Evolutionary conservation across 2,888 invertebrate species (phyloP), one percentile per base, ranked within the genome.

Genomic region (Ichneumoninae sp.): DNA sequence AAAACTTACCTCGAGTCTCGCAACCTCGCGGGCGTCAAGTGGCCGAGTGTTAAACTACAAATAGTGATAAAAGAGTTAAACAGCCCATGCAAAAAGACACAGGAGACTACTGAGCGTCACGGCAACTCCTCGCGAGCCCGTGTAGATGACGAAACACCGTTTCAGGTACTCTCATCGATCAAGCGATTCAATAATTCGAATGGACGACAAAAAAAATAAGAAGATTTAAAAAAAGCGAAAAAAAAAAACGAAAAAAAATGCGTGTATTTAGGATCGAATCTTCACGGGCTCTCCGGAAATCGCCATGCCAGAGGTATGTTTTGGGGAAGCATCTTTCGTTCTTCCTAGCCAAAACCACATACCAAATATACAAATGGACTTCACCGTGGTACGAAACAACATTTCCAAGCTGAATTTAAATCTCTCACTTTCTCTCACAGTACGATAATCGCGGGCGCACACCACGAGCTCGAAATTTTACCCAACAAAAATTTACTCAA

Each of bases 291-390:
- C 87, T 84, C 85, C 44, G 86, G 87, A 89, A 88, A 88, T 90
- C 88, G 88, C 89, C 91, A 88, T 91, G 91, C 90, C 87, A 90
- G 93, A 93, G 92, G 93, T 93, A 93, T 92, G 92, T 93, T 93
- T 93, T 92, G 92, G 92, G 92, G 93, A 92, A 93, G 92, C 89
- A 92, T 89, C 89, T 89, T 92, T 91, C 90, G 90, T 91, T 92
- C 91, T 91, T 92, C 92, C 92, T 91, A 91, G 88, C 91, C 91
- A 92, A 92, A 92, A 92, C 90, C 88, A 91, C 90, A 89, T 81
- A 83, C 79, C 78, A 89, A 86, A 85, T 81, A 79, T 88, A 88
- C 79, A 86, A 87, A 87, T 87, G 85, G 83, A 87, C 85, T 81
- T 85, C 82, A 83, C 44, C 85, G 80, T 80, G 78, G 26, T 73